phyloP scores from a whole-genome alignment of 2,113 vertebrate genomes.

The Scytalopus superciliaris region DNA sequence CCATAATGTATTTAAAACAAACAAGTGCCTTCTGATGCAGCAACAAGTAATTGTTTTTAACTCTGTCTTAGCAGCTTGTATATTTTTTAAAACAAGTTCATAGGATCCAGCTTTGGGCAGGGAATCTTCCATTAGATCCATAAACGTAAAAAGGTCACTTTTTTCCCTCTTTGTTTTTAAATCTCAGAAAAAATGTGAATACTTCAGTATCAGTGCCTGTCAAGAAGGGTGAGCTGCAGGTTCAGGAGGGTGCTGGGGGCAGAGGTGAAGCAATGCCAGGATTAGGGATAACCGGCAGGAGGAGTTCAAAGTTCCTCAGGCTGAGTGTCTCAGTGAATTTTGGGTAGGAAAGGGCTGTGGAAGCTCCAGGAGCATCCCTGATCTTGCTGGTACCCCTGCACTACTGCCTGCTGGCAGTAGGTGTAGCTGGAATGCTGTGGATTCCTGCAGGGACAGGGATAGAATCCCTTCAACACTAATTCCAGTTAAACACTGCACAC shows the following conservation, averaged over 20 bases:
- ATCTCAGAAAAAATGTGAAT: too few relatives aligned
- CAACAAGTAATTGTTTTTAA: not conserved
- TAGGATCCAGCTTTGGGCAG: not conserved
- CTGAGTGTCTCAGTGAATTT: not conserved
- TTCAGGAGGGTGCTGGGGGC: not conserved
- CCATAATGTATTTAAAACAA: not conserved
- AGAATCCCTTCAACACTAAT: not conserved
- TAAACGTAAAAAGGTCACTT: not conserved
- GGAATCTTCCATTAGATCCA: not conserved
- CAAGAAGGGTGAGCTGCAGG: not conserved
- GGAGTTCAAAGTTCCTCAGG: not conserved
- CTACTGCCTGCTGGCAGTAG: constrained; percentile 17
- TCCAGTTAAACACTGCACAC: accelerated
- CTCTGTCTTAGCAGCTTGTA: not conserved
- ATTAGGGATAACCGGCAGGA: not conserved
- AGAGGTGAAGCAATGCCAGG: not conserved
- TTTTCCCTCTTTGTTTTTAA: accelerated
- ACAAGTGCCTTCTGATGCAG: not conserved
- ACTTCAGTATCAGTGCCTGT: too few relatives aligned
- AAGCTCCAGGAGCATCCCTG: not conserved
- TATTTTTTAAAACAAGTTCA: not conserved
- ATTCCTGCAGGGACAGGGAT: accelerated
- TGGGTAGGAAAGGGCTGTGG: not conserved
- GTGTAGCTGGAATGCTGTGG: not conserved
- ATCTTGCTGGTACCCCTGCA: not conserved